Conservation (phyloP, 2,888 invertebrate genomes). For the Phalera bucephala region DNA sequence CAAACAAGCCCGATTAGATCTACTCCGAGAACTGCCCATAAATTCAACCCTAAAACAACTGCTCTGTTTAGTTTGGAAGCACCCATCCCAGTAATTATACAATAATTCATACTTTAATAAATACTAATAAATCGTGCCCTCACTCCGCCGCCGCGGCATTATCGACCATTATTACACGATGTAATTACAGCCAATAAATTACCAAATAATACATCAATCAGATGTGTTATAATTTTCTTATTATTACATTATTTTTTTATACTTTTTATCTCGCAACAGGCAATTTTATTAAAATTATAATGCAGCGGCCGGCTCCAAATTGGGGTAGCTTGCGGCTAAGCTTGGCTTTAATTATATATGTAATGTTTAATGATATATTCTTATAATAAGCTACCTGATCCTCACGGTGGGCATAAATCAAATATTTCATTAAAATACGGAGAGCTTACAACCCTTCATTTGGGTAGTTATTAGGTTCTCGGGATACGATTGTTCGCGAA, state of each 20-base stretch:
- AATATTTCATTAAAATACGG: slow-evolving; percentile 81
- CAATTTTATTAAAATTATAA: slow-evolving; percentile 83
- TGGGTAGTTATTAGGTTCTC: slow-evolving; percentile 60
- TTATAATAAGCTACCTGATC: slow-evolving; percentile 82
- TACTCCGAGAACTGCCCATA: slow-evolving; percentile 72
- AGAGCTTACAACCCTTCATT: slow-evolving; percentile 76
- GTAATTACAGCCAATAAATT: slow-evolving; percentile 82
- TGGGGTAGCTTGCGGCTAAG: slow-evolving; percentile 78
- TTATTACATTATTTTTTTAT: slow-evolving; percentile 57
- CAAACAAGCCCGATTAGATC: slow-evolving; percentile 66
- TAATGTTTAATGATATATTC: slow-evolving; percentile 82
- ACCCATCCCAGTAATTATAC: slow-evolving; percentile 79
- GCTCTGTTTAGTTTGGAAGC: slow-evolving; percentile 79
- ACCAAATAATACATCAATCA: slow-evolving; percentile 83
- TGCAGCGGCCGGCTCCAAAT: slow-evolving; percentile 67
- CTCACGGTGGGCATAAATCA: slow-evolving; percentile 76
- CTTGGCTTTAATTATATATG: slow-evolving; percentile 79
- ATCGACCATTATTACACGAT: slow-evolving; percentile 80
- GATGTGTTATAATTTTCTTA: slow-evolving; percentile 81
- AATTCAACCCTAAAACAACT: slow-evolving; percentile 78
- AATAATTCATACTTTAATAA: slow-evolving; percentile 83
- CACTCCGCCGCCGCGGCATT: slow-evolving; percentile 62
- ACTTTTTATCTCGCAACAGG: slow-evolving; percentile 63
- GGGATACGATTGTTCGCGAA: slow-evolving; percentile 62
- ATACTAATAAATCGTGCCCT: slow-evolving; percentile 79